phyloP scores from a whole-genome alignment of 2,113 vertebrate genomes.

The Asarcornis scutulata region DNA sequence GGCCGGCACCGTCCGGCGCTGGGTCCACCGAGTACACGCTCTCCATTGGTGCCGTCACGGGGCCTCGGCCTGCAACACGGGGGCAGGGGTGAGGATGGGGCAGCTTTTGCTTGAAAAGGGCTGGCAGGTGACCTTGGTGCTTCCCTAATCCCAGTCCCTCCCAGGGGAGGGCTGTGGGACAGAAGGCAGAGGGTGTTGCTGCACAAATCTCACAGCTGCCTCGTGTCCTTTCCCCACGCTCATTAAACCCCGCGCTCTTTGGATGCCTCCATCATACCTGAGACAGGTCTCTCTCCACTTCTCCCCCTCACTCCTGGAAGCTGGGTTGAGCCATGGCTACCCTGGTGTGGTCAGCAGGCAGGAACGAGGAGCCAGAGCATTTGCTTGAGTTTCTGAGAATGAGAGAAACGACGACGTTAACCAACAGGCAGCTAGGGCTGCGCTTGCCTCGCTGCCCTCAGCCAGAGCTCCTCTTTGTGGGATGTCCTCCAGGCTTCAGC shows the following conservation, averaged over 20 bases:
- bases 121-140: not conserved
- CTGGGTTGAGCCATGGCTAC: conserved; percentile 11
- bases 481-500: not conserved
- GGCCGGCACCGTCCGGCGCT: not conserved
- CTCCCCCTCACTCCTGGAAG: not conserved
- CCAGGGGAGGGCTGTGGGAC: not conserved
- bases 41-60: not conserved
- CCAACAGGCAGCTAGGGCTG: not conserved
- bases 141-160: not conserved
- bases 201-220: not conserved
- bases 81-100: not conserved
- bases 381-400: conserved; percentile 7
- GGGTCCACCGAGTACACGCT: not conserved
- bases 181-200: not conserved
- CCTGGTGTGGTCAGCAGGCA: not conserved
- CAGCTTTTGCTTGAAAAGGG: not conserved
- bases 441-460: not conserved
- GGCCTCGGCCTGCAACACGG: conserved; percentile 52
- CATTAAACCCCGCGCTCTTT: not conserved
- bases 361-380: not conserved
- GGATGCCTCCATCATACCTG: conserved; percentile 33
- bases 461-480: not conserved
- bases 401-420: not conserved
- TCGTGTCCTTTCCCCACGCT: not conserved
- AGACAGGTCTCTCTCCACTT: not conserved